These are phyloP conservation scores for Vesta saturnalis DNA, from an alignment of 2,888 invertebrate genomes.

Conservation along the genomic window DNA sequence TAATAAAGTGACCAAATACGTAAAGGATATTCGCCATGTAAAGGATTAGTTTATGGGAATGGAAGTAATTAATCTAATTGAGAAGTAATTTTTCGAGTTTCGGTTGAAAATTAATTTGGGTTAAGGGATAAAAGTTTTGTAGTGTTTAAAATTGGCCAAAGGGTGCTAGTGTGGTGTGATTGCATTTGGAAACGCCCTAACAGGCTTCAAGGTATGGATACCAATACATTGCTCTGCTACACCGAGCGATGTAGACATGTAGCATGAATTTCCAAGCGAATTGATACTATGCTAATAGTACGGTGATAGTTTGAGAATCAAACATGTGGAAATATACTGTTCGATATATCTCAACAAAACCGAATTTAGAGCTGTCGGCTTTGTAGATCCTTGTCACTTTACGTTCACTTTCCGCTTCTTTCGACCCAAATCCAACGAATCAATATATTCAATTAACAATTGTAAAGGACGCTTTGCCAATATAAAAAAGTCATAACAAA, in stretches of 20 bases:
- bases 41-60: neutral
- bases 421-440: neutral
- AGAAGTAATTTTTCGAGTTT: neutral
- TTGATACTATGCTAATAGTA: slow-evolving; percentile 12
- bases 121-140: neutral
- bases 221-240: neutral
- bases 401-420: slow-evolving; percentile 5
- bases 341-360: neutral
- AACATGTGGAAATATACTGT: slow-evolving; percentile 1
- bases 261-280: slow-evolving; percentile 4
- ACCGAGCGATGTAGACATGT: slow-evolving; percentile 3
- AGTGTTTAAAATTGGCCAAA: slow-evolving; percentile 1
- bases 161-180: neutral
- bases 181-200: neutral
- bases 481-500: slow-evolving; percentile 4
- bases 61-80: slow-evolving; percentile 13
- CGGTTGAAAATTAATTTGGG: neutral
- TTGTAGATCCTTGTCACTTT: slow-evolving; percentile 9
- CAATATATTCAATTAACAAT: slow-evolving; percentile 12
- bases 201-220: neutral
- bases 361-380: neutral
- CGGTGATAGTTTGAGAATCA: slow-evolving; percentile 9
- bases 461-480: slow-evolving; percentile 7
- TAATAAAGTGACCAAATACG: slow-evolving; percentile 4
- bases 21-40: slow-evolving; percentile 7